A percentile compares a stretch with the other conserved stretches of the same genome.
phyloP scores from a whole-genome alignment of 2,113 vertebrate genomes.

The Rhinoderma darwinii region DNA sequence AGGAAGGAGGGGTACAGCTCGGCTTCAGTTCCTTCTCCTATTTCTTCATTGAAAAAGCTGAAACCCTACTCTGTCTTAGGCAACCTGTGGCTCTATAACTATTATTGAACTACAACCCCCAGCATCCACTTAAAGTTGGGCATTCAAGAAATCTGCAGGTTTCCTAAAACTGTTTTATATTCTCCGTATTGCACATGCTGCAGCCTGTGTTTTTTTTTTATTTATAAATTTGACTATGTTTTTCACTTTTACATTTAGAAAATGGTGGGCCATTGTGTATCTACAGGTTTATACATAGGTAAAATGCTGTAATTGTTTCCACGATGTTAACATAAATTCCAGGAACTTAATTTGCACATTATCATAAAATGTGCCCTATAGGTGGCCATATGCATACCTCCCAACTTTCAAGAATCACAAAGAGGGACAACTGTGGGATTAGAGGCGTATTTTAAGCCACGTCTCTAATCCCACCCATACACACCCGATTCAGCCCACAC shows the following conservation, averaged over 20 bases:
- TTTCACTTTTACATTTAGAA: background rate
- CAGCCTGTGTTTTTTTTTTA: background rate
- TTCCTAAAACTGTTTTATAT: background rate
- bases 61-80: background rate
- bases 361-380: background rate
- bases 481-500: no score
- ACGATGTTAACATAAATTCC: background rate
- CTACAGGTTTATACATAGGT: background rate
- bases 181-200: background rate
- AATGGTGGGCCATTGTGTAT: background rate
- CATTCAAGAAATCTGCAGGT: background rate
- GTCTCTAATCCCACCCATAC: no score
- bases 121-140: background rate
- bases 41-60: background rate
- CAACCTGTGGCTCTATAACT: background rate
- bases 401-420: no score
- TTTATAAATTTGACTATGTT: background rate
- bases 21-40: constrained; percentile 34
- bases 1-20: constrained; percentile 6
- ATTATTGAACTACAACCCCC: background rate
- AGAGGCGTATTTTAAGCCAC: no score
- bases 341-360: background rate
- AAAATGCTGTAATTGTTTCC: background rate
- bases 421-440: no score
- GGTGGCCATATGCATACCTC: background rate